Conservation (phyloP, 2,888 invertebrate genomes). For the Andrena chrysosceles region DNA sequence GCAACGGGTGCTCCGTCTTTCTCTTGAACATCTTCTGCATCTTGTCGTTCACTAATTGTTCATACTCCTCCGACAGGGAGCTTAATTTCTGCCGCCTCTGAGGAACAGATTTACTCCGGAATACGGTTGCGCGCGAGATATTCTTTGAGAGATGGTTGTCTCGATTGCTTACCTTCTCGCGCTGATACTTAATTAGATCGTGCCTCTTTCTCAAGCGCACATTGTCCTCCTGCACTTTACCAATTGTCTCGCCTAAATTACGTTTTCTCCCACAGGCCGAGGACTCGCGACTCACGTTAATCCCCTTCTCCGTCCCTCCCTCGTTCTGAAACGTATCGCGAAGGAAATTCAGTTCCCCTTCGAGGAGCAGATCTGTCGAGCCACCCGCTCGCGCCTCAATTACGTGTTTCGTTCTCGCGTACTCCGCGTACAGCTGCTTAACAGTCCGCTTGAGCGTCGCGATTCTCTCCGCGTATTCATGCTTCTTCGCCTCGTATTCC, state of each 20-base stretch:
- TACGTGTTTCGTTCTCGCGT: slow-evolving; percentile 86
- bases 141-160: slow-evolving; percentile 35
- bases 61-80: slow-evolving; percentile 79
- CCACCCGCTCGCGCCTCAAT: not conserved
- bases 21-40: slow-evolving; percentile 78
- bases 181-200: slow-evolving; percentile 90
- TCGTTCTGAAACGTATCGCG: slow-evolving; percentile 76
- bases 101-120: slow-evolving; percentile 49
- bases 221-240: slow-evolving; percentile 78
- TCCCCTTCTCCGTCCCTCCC: slow-evolving; percentile 76
- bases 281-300: slow-evolving; percentile 72
- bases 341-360: not conserved
- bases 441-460: slow-evolving; percentile 91
- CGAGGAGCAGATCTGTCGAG: not conserved
- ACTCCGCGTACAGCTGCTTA: slow-evolving; percentile 87
- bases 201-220: slow-evolving; percentile 87
- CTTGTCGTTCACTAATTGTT: slow-evolving; percentile 78
- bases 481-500: slow-evolving; percentile 91
- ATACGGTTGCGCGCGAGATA: slow-evolving; percentile 26
- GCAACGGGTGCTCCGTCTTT: slow-evolving; percentile 86
- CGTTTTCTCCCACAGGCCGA: slow-evolving; percentile 76
- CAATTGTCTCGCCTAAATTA: slow-evolving; percentile 77
- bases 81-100: slow-evolving; percentile 80
- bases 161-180: slow-evolving; percentile 85
- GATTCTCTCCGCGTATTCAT: slow-evolving; percentile 90